Conservation (phyloP, 2,797 vertebrate species). For the Champsocephalus esox region DNA sequence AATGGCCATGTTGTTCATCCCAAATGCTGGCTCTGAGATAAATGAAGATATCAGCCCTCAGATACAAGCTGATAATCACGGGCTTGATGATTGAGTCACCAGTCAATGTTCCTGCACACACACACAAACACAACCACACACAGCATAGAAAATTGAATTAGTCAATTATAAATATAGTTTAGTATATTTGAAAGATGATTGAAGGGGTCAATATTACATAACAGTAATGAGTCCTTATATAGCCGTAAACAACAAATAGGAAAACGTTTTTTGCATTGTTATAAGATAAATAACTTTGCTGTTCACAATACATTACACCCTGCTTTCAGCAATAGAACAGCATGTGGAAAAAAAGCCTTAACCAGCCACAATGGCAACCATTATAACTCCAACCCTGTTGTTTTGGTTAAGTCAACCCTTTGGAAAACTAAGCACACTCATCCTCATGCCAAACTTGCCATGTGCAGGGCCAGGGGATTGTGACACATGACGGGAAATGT, state of each 20-base stretch:
- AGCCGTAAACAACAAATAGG: not conserved
- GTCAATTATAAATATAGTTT: not conserved
- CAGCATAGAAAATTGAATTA: slow-evolving; percentile 14
- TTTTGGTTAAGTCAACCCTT: not conserved
- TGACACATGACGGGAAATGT: not conserved
- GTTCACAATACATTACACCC: not conserved
- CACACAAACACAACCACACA: not conserved
- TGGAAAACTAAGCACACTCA: not conserved
- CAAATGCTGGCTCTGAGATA: slow-evolving; percentile 8
- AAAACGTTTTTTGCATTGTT: slow-evolving; percentile 1
- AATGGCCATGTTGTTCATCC: slow-evolving; percentile 2
- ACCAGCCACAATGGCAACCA: not conserved
- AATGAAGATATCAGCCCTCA: slow-evolving; percentile 9
- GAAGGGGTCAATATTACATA: slow-evolving; percentile 19
- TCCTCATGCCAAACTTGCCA: not conserved
- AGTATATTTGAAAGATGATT: slow-evolving; percentile 17
- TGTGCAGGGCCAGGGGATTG: no score
- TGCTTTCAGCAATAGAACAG: not conserved
- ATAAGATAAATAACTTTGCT: not conserved
- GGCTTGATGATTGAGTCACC: slow-evolving; percentile 9
- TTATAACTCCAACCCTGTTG: not conserved
- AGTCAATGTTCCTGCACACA: not conserved
- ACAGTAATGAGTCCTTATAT: not conserved
- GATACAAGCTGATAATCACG: slow-evolving; percentile 16
- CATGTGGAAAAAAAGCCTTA: not conserved